Evolutionary conservation across 2,113 vertebrate genomes (phyloP).

Genomic region (Smithornis capensis): DNA sequence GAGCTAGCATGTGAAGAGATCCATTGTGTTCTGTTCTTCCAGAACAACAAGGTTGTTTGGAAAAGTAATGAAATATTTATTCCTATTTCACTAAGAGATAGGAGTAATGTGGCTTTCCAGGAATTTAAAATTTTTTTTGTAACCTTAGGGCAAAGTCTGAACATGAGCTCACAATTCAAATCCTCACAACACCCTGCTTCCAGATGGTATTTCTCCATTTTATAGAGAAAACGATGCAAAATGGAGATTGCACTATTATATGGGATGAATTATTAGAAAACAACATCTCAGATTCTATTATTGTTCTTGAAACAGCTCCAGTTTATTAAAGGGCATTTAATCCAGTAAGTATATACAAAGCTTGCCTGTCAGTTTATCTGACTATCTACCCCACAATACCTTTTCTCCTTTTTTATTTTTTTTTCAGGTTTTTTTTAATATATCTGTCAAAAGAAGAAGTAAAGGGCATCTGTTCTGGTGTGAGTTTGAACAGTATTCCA

Average conservation of each 20-base stretch:
- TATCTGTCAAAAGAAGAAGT: not conserved
- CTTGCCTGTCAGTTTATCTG: not conserved
- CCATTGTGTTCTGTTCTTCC: not conserved
- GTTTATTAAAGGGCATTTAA: slow-evolving; percentile 10
- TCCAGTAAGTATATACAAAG: not conserved
- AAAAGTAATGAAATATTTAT: not conserved
- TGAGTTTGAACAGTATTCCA: no score
- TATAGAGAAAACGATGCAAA: not conserved
- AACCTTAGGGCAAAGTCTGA: not conserved
- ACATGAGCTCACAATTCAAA: not conserved
- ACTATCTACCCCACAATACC: not conserved
- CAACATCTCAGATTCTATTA: not conserved
- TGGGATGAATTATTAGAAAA: not conserved
- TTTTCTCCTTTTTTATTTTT: not conserved
- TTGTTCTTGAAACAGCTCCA: not conserved
- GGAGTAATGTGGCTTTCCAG: not conserved
- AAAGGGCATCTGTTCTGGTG: no score
- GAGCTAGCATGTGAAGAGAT: not conserved
- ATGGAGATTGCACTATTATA: not conserved
- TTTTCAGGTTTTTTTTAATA: not conserved
- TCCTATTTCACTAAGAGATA: not conserved
- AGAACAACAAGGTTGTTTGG: not conserved
- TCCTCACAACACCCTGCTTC: not conserved
- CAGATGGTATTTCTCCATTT: not conserved
- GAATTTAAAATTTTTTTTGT: not conserved